Conservation (phyloP, 2,888 invertebrate genomes). For the Andrena bicolor region DNA sequence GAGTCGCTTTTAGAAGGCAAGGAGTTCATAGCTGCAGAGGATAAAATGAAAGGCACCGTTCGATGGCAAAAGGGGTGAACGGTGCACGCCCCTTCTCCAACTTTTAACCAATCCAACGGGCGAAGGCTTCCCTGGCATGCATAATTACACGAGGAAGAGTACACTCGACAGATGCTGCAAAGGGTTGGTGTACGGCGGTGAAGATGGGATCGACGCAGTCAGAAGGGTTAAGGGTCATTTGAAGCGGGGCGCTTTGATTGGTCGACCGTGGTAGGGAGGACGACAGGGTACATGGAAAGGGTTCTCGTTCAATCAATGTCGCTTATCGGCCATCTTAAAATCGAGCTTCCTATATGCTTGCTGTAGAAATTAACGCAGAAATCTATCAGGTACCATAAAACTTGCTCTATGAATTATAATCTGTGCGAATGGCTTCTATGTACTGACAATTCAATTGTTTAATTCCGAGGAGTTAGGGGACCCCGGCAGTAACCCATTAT, state of each 20-base stretch:
- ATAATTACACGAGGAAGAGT: slow-evolving; percentile 76
- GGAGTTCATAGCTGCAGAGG: slow-evolving; percentile 7
- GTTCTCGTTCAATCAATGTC: slow-evolving; percentile 56
- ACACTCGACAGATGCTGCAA: slow-evolving; percentile 76
- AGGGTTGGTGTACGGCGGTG: slow-evolving; percentile 62
- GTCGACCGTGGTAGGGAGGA: slow-evolving; percentile 70
- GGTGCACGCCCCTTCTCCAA: slow-evolving; percentile 75
- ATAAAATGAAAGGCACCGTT: slow-evolving; percentile 35
- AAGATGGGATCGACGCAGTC: slow-evolving; percentile 41
- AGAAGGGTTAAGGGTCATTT: slow-evolving; percentile 77
- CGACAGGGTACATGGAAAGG: slow-evolving; percentile 63
- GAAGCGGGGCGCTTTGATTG: slow-evolving; percentile 79
- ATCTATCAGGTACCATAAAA: not conserved
- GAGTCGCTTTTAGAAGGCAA: not conserved
- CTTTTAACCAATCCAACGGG: slow-evolving; percentile 75
- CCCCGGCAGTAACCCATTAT: too few species aligned
- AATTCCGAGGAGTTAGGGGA: too few species aligned
- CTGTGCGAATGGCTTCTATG: too few species aligned
- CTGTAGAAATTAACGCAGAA: not conserved
- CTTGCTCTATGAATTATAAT: too few species aligned
- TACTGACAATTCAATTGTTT: too few species aligned
- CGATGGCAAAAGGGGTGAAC: slow-evolving; percentile 73
- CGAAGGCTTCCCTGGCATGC: slow-evolving; percentile 73
- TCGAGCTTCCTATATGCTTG: slow-evolving; percentile 20
- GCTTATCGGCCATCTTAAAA: slow-evolving; percentile 68